Evolutionary conservation across 2,797 vertebrate species (phyloP).

Genomic region (Chromobotia macracanthus): DNA sequence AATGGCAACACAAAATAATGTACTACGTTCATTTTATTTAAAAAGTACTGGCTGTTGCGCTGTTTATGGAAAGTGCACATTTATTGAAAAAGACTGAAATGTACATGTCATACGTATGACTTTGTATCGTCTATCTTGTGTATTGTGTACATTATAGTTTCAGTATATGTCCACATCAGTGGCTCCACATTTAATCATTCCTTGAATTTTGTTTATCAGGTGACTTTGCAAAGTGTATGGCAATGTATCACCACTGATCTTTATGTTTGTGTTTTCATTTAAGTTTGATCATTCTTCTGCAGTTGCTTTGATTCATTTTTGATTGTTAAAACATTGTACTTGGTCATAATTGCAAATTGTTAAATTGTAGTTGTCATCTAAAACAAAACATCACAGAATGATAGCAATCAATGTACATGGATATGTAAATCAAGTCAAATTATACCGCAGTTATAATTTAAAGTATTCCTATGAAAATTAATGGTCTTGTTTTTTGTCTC

Average conservation of each 20-base stretch:
- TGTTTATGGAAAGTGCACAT: background rate
- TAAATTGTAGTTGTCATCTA: conserved; percentile 9
- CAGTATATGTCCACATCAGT: background rate
- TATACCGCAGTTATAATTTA: conserved; percentile 18
- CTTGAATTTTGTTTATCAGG: background rate
- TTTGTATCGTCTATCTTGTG: background rate
- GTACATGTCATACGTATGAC: background rate
- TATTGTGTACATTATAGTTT: background rate
- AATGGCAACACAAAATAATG: background rate
- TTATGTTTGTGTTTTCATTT: conserved; percentile 9
- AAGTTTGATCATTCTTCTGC: conserved; percentile 6
- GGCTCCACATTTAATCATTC: background rate
- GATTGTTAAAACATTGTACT: conserved; percentile 31
- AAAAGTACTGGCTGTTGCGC: background rate
- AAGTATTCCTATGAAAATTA: background rate
- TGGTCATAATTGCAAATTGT: conserved; percentile 31
- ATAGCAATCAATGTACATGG: conserved; percentile 28
- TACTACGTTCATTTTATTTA: background rate
- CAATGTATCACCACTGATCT: background rate
- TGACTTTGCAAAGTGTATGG: background rate
- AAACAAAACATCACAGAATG: conserved; percentile 31
- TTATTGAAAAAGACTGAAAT: background rate
- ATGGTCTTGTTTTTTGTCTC: conserved; percentile 38
- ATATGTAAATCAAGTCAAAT: conserved; percentile 28
- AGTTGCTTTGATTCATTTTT: conserved; percentile 12